Percentiles rank a stretch among this genome's conserved stretches.
phyloP scores from a whole-genome alignment of 2,888 invertebrate genomes.

The Parnassius mnemosyne region DNA sequence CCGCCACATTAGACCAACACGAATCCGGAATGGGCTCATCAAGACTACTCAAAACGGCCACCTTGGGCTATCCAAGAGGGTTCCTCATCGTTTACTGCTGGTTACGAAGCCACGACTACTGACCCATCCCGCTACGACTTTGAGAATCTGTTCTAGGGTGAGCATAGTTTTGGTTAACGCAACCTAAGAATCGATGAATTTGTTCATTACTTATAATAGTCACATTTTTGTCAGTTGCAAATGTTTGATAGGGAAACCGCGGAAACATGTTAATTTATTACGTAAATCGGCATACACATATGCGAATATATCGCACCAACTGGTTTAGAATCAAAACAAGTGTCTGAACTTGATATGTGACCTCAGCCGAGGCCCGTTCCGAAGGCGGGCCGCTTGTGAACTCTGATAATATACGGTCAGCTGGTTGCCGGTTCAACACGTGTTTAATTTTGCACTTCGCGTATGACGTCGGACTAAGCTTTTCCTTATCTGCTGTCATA shows the following conservation, averaged over 20 bases:
- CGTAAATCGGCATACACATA: slow-evolving; percentile 36
- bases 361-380: slow-evolving; percentile 55
- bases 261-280: slow-evolving; percentile 24
- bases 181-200: too few relatives aligned
- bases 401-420: slow-evolving; percentile 36
- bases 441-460: slow-evolving; percentile 36
- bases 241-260: slow-evolving; percentile 6
- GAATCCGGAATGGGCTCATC: too few relatives aligned
- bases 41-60: too few relatives aligned
- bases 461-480: neutral
- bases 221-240: too few relatives aligned
- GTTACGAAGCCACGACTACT: too few relatives aligned
- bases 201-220: too few relatives aligned
- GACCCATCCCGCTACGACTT: too few relatives aligned
- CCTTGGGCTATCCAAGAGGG: too few relatives aligned
- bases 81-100: too few relatives aligned
- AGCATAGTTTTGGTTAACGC: too few relatives aligned
- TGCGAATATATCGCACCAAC: slow-evolving; percentile 39
- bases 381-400: slow-evolving; percentile 53
- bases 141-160: too few relatives aligned
- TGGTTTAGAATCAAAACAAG: slow-evolving; percentile 57
- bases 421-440: slow-evolving; percentile 45
- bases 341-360: slow-evolving; percentile 73
- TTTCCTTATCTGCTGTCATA: neutral
- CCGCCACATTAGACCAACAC: too few relatives aligned